phyloP scores from a whole-genome alignment of 1,140 invertebrate species.

The Lordiphosa clarofinis region DNA sequence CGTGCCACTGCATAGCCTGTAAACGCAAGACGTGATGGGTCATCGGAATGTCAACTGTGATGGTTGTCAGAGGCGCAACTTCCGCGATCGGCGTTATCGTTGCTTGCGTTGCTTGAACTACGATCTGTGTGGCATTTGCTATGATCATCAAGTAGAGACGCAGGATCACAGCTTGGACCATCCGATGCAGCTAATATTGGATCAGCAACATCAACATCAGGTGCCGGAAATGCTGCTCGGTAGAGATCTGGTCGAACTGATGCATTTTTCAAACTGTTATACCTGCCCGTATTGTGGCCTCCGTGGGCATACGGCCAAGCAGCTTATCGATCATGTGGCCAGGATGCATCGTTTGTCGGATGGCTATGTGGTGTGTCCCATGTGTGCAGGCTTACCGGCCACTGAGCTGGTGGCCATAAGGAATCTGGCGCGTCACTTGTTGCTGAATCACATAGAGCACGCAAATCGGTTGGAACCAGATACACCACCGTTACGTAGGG shows the following conservation, averaged over 20 bases:
- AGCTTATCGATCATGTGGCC: slow-evolving; percentile 51
- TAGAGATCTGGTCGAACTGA: slow-evolving; percentile 28
- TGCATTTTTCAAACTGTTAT: slow-evolving; percentile 57
- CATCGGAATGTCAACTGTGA: slow-evolving; percentile 53
- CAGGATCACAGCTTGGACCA: slow-evolving; percentile 35
- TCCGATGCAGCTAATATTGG: slow-evolving; percentile 52
- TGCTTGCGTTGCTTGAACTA: slow-evolving; percentile 56
- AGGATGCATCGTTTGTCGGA: slow-evolving; percentile 34
- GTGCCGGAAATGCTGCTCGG: slow-evolving; percentile 9
- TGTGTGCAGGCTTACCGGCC: slow-evolving; percentile 43
- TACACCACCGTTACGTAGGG: slow-evolving; percentile 34
- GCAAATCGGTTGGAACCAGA: slow-evolving; percentile 52
- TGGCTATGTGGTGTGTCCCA: slow-evolving; percentile 51
- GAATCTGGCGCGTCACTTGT: slow-evolving; percentile 47
- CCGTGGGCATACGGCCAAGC: slow-evolving; percentile 42
- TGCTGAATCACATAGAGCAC: slow-evolving; percentile 54
- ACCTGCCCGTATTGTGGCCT: slow-evolving; percentile 52
- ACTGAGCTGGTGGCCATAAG: slow-evolving; percentile 38
- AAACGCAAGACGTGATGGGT: slow-evolving; percentile 16
- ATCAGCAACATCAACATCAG: slow-evolving; percentile 2
- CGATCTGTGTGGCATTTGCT: slow-evolving; percentile 57
- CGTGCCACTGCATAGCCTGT: background rate
- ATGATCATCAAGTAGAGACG: slow-evolving; percentile 42
- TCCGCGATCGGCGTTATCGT: slow-evolving; percentile 46
- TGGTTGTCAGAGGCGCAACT: slow-evolving; percentile 45